These are phyloP conservation scores for Clarias pachynema DNA, from an alignment of 2,797 vertebrate species.

Conservation along the genomic window DNA sequence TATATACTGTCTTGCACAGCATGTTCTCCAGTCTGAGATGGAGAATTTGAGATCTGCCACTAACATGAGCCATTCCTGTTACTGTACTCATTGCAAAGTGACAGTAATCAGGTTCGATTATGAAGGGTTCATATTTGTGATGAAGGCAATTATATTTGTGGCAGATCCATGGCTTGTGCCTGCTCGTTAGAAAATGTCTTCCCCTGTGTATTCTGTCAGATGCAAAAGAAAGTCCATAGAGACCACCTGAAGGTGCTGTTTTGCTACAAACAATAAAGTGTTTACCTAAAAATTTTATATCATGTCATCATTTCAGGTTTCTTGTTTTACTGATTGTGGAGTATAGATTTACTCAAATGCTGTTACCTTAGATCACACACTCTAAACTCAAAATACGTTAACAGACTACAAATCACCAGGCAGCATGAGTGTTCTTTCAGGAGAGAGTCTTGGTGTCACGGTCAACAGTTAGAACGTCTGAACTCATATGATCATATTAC, in stretches of 20 bases:
- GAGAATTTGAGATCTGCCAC: conserved; percentile 49
- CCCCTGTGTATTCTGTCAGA: conserved; percentile 66
- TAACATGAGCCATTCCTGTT: conserved; percentile 38
- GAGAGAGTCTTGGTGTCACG: background rate
- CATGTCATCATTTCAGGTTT: background rate
- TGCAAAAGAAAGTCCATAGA: conserved; percentile 61
- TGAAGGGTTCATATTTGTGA: conserved; percentile 69
- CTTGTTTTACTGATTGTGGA: background rate
- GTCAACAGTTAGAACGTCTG: background rate
- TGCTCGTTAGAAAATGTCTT: conserved; percentile 70
- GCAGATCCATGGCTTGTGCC: conserved; percentile 67
- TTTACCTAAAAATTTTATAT: conserved; percentile 67
- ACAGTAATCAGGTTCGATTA: conserved; percentile 34
- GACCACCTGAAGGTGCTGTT: conserved; percentile 73
- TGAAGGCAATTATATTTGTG: conserved; percentile 62
- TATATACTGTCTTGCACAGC: conserved; percentile 46
- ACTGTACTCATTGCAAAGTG: conserved; percentile 25
- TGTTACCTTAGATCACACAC: background rate
- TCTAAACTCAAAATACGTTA: background rate
- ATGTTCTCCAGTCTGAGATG: conserved; percentile 42
- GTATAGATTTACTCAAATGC: background rate
- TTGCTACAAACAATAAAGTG: conserved; percentile 79
- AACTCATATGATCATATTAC: background rate
- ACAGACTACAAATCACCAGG: background rate
- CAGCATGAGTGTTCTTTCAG: background rate